Evolutionary conservation across 2,888 invertebrate species (phyloP), one percentile per base, ranked within the genome.

Genomic region (Amphipyra tragopoginis): DNA sequence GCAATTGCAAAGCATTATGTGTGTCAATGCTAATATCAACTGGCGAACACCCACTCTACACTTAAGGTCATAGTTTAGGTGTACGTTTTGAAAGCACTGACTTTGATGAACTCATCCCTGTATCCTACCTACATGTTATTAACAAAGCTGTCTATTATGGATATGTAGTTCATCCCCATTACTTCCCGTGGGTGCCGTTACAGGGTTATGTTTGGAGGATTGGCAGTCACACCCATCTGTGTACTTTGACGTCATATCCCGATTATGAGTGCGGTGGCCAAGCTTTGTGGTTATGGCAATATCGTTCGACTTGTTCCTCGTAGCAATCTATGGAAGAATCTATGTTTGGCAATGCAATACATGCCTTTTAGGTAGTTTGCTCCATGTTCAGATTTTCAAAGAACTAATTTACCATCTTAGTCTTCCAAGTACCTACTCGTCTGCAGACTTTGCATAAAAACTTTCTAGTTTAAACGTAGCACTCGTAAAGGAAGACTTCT

Each of bases 1-100:
- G 86, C 82, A 85, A 85, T 87, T 86, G 84, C 82, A 77, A 80
- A 80, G 77, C 79, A 74, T 81, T 77, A 92, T 91, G 89, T 92
- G 78, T 92, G 93, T 93, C 93, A 93, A 92, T 93, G 93, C 86
- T 93, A 90, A 90, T 88, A 86, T 82, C 75, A 75, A 77, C 75
- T 77, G 58, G 81, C 86, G 75, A 81, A 89, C 92, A 86, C 91
- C 89, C 88, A 90, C 91, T 84, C 80, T 57, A 73, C 63, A 75
- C 74, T 67, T 88, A 87, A 93, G 90, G 90, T 86, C 88, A 84
- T 81, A 82, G 82, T 84, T 86, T 86, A 85, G 84, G 80, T 82
- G 83, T 85, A 65, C 61, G 14, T 70, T 82, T 86, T 84, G 83
- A 83, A 89, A 88, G 72, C 76, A 77, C 80, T 81, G 86, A 82